Percentiles rank a stretch among this genome's conserved stretches.
phyloP scores from a whole-genome alignment of 2,113 vertebrate genomes.

The Choloepus hoffmanni region DNA sequence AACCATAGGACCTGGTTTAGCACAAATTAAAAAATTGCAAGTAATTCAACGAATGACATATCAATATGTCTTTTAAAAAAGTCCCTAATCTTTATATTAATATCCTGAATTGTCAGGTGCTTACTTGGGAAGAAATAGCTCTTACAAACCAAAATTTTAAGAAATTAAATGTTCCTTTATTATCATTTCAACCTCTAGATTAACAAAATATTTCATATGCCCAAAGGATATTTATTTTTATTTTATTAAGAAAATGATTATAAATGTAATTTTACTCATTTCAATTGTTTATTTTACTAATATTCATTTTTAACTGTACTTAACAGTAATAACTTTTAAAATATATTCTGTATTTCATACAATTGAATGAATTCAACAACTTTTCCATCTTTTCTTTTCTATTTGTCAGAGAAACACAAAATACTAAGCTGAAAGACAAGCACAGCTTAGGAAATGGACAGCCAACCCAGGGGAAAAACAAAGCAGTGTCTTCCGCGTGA shows the following conservation, averaged over 20 bases:
- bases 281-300: slow-evolving; percentile 31
- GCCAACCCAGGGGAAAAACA: neutral
- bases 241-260: slow-evolving; percentile 37
- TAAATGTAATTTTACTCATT: slow-evolving; percentile 55
- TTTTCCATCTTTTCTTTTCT: slow-evolving; percentile 9
- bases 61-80: slow-evolving; percentile 35
- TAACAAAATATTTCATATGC: neutral
- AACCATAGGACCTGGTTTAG: slow-evolving; percentile 9
- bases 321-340: slow-evolving; percentile 27
- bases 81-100: neutral
- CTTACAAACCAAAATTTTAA: slow-evolving; percentile 49
- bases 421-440: slow-evolving; percentile 60
- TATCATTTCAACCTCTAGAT: slow-evolving; percentile 18
- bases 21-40: slow-evolving; percentile 34
- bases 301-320: slow-evolving; percentile 19
- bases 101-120: slow-evolving; percentile 42
- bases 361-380: slow-evolving; percentile 59
- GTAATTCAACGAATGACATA: neutral
- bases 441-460: slow-evolving; percentile 40
- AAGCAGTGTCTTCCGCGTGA: slow-evolving; percentile 23
- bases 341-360: slow-evolving; percentile 54
- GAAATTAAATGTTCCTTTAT: slow-evolving; percentile 6
- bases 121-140: neutral
- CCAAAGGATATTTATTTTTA: neutral
- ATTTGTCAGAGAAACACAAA: slow-evolving; percentile 61